A percentile compares a stretch with the other conserved stretches of the same genome.
phyloP scores from a whole-genome alignment of 2,113 vertebrate genomes.

The Hymenochirus boettgeri region DNA sequence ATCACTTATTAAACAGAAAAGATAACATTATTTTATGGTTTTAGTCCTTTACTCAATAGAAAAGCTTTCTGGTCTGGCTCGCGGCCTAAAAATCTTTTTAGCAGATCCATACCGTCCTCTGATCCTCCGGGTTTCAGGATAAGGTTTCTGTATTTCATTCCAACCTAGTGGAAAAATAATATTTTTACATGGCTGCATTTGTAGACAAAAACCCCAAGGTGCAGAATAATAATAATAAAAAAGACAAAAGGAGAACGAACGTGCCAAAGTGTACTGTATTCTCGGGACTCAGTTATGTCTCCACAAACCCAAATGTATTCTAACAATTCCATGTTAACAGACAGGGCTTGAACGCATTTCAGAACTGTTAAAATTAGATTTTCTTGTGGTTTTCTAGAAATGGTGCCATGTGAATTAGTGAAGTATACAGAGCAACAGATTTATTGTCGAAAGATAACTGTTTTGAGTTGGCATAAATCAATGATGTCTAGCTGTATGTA shows the following conservation, averaged over 20 bases:
- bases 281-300: not conserved
- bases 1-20: constrained; percentile 38
- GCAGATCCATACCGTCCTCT: constrained; percentile 84
- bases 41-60: constrained; percentile 83
- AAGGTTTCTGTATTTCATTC: constrained; percentile 82
- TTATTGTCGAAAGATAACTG: no score
- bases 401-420: no score
- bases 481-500: no score
- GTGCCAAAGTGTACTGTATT: not conserved
- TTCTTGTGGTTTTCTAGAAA: no score
- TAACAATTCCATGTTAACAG: not conserved
- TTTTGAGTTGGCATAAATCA: no score
- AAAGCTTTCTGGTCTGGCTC: constrained; percentile 83
- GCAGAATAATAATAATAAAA: not conserved
- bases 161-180: constrained; percentile 70
- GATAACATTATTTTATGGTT: constrained; percentile 45
- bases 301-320: not conserved
- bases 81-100: constrained; percentile 78
- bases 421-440: no score
- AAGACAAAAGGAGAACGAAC: not conserved
- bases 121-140: constrained; percentile 88
- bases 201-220: not conserved
- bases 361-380: not conserved
- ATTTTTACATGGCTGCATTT: not conserved
- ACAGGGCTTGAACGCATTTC: not conserved